Evolutionary conservation across 2,113 vertebrate species (phyloP).

Genomic region (Channa argus): DNA sequence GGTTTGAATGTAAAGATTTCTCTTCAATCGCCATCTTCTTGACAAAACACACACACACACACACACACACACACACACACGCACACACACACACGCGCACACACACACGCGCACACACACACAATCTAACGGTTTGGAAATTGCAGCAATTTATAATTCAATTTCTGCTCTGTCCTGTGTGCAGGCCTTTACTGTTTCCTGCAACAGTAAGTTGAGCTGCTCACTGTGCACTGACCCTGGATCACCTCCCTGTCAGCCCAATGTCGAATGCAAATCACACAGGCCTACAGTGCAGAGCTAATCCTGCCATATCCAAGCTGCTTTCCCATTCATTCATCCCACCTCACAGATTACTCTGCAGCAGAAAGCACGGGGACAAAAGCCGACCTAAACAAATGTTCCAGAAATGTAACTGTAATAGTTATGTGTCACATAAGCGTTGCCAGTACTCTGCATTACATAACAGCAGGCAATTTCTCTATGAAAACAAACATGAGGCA

Average conservation of each 20-base stretch:
- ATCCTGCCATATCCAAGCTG: conserved; percentile 64
- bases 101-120: too few species aligned
- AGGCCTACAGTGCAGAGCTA: conserved; percentile 55
- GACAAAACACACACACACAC: neutral
- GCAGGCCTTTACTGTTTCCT: neutral
- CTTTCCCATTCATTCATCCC: conserved; percentile 60
- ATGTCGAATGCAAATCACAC: conserved; percentile 71
- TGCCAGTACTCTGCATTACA: conserved; percentile 54
- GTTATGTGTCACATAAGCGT: conserved; percentile 41
- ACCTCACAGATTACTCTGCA: conserved; percentile 60
- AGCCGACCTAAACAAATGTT: conserved; percentile 24
- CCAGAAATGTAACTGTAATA: conserved; percentile 45
- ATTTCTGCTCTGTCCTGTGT: neutral
- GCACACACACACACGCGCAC: neutral
- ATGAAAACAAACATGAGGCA: conserved; percentile 54
- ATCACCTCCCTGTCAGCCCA: conserved; percentile 64
- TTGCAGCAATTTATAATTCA: neutral
- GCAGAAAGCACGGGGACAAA: conserved; percentile 25
- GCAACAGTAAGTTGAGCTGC: conserved; percentile 54
- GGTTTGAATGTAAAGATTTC: conserved; percentile 49
- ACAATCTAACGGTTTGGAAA: conserved; percentile 14
- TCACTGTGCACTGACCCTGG: conserved; percentile 50
- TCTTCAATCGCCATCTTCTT: neutral
- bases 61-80: too few species aligned
- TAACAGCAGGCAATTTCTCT: conserved; percentile 46